A percentile compares a stretch with the other conserved stretches of the same genome.
Evolutionary conservation across 2,113 vertebrate genomes (phyloP).

Genomic region (Mesocricetus auratus): DNA sequence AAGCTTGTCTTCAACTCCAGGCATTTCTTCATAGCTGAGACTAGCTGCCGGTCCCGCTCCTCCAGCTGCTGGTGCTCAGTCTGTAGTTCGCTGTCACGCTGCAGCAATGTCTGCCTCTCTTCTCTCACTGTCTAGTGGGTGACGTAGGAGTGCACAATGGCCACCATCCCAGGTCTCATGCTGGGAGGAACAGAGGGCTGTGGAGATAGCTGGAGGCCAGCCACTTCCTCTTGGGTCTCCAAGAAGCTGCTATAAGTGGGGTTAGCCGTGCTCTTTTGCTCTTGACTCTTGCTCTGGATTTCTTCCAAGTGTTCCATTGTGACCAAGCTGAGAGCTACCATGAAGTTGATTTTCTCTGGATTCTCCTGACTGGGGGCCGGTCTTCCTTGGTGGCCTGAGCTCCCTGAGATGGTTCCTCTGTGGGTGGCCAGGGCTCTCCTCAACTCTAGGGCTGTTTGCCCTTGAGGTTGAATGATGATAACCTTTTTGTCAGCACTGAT

Average conservation of each 20-base stretch:
- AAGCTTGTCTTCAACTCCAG: conserved; percentile 92
- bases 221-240: too few species aligned
- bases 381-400: conserved; percentile 88
- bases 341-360: too few species aligned
- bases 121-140: conserved; percentile 97
- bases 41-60: conserved; percentile 93
- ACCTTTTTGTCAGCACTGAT: conserved; percentile 94
- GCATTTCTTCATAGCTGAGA: conserved; percentile 91
- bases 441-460: conserved; percentile 89
- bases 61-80: conserved; percentile 93
- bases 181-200: too few species aligned
- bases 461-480: conserved; percentile 97
- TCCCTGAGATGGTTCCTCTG: conserved; percentile 88
- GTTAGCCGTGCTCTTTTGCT: too few species aligned
- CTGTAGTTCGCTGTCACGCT: conserved; percentile 93
- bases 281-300: too few species aligned
- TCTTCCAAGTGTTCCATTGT: too few species aligned
- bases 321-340: too few species aligned
- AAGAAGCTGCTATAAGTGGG: too few species aligned
- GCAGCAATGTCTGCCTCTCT: conserved; percentile 94
- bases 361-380: conserved; percentile 84
- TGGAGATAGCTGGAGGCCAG: too few species aligned
- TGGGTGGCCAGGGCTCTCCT: conserved; percentile 87
- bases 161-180: conserved; percentile 95
- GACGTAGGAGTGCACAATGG: conserved; percentile 95